Conservation (phyloP, 2,888 invertebrate genomes). For the Tetropium fuscum region DNA sequence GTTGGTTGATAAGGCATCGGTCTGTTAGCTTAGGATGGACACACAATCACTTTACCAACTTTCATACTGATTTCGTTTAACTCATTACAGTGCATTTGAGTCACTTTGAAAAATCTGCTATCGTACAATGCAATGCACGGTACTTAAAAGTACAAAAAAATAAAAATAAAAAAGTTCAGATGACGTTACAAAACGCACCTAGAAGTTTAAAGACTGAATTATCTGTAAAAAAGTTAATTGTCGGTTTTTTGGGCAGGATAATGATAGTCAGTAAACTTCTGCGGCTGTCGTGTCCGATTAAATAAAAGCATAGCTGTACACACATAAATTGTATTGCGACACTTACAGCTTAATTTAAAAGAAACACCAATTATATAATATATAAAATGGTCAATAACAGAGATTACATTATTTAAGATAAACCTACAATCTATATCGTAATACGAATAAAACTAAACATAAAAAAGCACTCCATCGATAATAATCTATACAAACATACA, state of each 20-base stretch:
- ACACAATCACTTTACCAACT: conserved; percentile 59
- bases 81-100: too few species aligned
- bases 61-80: conserved; percentile 49
- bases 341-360: conserved; percentile 19
- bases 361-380: conserved; percentile 42
- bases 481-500: conserved; percentile 24
- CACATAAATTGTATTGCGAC: conserved; percentile 25
- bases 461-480: conserved; percentile 27
- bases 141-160: too few species aligned
- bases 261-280: conserved; percentile 10
- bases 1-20: conserved; percentile 61
- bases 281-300: neutral
- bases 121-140: too few species aligned
- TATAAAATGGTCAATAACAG: conserved; percentile 30
- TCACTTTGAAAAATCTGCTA: too few species aligned
- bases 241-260: neutral
- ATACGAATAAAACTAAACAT: conserved; percentile 23
- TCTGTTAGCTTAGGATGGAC: conserved; percentile 62
- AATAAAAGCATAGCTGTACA: conserved; percentile 20
- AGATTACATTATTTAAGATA: conserved; percentile 5
- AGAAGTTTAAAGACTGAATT: conserved; percentile 8
- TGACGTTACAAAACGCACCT: neutral
- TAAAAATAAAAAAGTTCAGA: neutral
- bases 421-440: conserved; percentile 20
- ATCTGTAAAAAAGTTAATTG: conserved; percentile 3